Evolutionary conservation across 2,888 invertebrate species (phyloP).

Genomic region (Onchidella celtica): DNA sequence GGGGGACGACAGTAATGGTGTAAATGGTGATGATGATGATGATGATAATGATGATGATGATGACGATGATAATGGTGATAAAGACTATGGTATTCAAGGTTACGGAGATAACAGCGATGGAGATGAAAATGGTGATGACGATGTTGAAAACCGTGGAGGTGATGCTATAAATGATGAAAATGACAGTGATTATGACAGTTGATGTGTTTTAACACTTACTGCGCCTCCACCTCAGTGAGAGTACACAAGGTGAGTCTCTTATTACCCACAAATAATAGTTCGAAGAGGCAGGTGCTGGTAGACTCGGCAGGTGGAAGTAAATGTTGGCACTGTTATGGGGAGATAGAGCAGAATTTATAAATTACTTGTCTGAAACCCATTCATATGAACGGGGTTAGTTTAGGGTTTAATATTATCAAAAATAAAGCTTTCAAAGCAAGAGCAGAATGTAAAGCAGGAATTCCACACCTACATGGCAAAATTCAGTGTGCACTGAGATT

Average conservation of each 20-base stretch:
- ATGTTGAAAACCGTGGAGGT: too few relatives aligned
- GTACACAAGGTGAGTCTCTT: conserved; percentile 11
- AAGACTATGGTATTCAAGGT: neutral
- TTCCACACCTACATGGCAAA: too few relatives aligned
- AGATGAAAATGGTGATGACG: neutral
- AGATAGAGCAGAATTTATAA: neutral
- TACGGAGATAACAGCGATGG: neutral
- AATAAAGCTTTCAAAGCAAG: too few relatives aligned
- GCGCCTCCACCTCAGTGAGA: conserved; percentile 3
- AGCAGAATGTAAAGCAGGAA: too few relatives aligned
- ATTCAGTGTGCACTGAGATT: too few relatives aligned
- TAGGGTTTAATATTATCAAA: too few relatives aligned
- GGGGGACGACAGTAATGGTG: too few relatives aligned
- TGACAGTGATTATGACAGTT: too few relatives aligned
- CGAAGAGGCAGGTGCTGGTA: conserved; percentile 13
- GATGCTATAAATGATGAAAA: neutral
- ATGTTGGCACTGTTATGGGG: conserved; percentile 7
- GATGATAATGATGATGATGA: neutral
- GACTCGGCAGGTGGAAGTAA: conserved; percentile 5
- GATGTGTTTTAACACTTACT: too few relatives aligned
- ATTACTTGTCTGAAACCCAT: neutral
- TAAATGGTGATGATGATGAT: neutral
- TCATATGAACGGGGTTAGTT: too few relatives aligned
- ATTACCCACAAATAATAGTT: conserved; percentile 13
- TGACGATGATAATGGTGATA: neutral